Conservation (phyloP, 2,113 vertebrate genomes). For the Tachuris rubrigastra region DNA sequence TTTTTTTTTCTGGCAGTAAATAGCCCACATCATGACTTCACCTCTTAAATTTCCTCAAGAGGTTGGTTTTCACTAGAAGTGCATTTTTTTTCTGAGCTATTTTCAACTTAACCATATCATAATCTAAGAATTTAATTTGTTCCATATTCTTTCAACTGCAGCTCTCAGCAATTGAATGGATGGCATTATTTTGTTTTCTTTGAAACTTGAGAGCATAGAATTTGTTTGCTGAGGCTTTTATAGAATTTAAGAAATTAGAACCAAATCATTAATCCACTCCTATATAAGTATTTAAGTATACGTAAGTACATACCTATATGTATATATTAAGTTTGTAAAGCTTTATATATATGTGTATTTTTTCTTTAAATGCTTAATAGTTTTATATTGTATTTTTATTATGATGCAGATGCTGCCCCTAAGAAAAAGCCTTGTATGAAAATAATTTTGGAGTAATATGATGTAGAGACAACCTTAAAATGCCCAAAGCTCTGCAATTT, state of each 20-base stretch:
- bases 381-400: neutral
- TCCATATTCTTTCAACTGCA: slow-evolving; percentile 6
- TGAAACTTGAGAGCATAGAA: neutral
- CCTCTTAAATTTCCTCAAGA: slow-evolving; percentile 42
- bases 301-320: neutral
- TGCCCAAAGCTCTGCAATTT: neutral
- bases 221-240: neutral
- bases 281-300: neutral
- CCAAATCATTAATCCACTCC: neutral
- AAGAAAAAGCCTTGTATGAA: neutral
- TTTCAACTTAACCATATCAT: slow-evolving; percentile 16
- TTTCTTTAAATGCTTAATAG: neutral
- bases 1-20: slow-evolving; percentile 25
- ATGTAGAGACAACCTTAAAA: neutral
- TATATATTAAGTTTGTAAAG: neutral
- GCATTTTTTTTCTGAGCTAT: slow-evolving; percentile 33
- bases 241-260: neutral
- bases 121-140: slow-evolving; percentile 40
- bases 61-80: slow-evolving; percentile 26
- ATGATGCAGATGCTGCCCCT: neutral
- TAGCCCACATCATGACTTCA: slow-evolving; percentile 38
- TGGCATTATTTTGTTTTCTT: neutral
- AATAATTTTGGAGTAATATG: neutral
- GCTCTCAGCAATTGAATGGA: neutral
- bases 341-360: neutral